A percentile compares a stretch with the other conserved stretches of the same genome.
Conservation (phyloP, 2,797 vertebrate genomes). For the Odontamblyopus lacepedii region DNA sequence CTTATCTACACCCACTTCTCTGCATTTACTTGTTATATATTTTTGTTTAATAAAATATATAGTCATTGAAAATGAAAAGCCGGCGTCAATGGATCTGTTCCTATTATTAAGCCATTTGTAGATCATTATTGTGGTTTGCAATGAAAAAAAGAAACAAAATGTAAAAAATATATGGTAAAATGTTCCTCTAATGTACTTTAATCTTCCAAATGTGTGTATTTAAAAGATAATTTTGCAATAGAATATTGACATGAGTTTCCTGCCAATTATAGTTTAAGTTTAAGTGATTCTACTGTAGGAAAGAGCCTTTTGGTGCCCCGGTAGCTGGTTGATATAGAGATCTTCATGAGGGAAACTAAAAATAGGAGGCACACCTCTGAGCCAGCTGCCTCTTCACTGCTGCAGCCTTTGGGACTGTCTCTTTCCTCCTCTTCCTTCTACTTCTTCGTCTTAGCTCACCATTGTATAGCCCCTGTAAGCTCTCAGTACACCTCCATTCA, state of each 20-base stretch:
- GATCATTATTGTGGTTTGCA: too few relatives aligned
- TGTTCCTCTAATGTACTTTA: too few relatives aligned
- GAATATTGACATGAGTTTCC: not conserved
- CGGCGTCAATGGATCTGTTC: too few relatives aligned
- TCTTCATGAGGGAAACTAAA: slow-evolving; percentile 71
- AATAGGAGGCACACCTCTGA: slow-evolving; percentile 74
- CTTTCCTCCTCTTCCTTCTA: slow-evolving; percentile 34
- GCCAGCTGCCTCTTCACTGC: slow-evolving; percentile 70
- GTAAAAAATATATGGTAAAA: too few relatives aligned
- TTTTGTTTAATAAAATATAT: too few relatives aligned
- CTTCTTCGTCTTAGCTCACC: slow-evolving; percentile 27
- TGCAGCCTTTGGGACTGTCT: slow-evolving; percentile 63
- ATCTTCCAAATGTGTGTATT: too few relatives aligned
- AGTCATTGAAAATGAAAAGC: too few relatives aligned
- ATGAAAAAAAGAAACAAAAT: too few relatives aligned
- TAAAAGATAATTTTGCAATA: too few relatives aligned
- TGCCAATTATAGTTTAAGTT: slow-evolving; percentile 21
- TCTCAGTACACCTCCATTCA: slow-evolving; percentile 23
- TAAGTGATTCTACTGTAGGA: slow-evolving; percentile 29
- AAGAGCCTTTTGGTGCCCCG: slow-evolving; percentile 51
- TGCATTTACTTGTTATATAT: too few relatives aligned
- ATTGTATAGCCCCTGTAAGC: slow-evolving; percentile 14
- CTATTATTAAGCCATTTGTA: too few relatives aligned
- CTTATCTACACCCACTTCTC: too few relatives aligned
- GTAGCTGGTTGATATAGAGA: slow-evolving; percentile 75